Evolutionary conservation across 2,888 invertebrate species (phyloP).

Genomic region (Drosophila suboccidentalis): DNA sequence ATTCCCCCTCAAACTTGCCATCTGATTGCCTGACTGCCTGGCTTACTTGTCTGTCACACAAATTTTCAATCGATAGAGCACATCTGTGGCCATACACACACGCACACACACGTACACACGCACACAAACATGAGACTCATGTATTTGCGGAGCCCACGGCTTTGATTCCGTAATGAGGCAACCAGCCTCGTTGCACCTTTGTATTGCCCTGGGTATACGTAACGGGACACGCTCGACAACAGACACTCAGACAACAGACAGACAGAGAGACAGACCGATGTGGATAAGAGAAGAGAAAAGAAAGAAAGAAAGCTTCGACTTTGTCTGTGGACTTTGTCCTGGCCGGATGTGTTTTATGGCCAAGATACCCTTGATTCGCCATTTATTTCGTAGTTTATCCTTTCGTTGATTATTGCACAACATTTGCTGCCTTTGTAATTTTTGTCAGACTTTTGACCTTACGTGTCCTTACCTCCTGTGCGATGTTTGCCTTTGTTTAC

Average conservation of each 20-base stretch:
- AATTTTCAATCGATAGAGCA: constrained; percentile 75
- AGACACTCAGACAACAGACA: constrained; percentile 6
- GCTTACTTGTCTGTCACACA: constrained; percentile 62
- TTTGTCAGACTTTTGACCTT: constrained; percentile 74
- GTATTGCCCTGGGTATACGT: constrained; percentile 37
- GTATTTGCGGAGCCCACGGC: constrained; percentile 64
- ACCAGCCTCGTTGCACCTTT: constrained; percentile 68
- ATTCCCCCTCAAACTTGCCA: constrained; percentile 73
- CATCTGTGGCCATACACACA: constrained; percentile 66
- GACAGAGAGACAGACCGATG: constrained; percentile 15
- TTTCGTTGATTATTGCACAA: constrained; percentile 79
- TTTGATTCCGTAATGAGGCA: constrained; percentile 78
- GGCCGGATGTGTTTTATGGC: constrained; percentile 76
- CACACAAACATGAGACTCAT: constrained; percentile 14
- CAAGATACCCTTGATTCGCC: constrained; percentile 77
- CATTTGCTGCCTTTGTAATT: constrained; percentile 70
- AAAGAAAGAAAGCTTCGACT: constrained; percentile 35
- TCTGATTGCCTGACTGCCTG: constrained; percentile 36
- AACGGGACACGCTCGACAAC: constrained; percentile 23
- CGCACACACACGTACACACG: constrained; percentile 10
- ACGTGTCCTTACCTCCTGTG: constrained; percentile 38
- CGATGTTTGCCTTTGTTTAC: constrained; percentile 68
- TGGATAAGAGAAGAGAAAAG: constrained; percentile 25
- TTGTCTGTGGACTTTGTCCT: constrained; percentile 57
- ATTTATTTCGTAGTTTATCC: constrained; percentile 81